Base-by-base conservation (phyloP, 2,113 vertebrate species). In the Vireo altiloquus region DNA sequence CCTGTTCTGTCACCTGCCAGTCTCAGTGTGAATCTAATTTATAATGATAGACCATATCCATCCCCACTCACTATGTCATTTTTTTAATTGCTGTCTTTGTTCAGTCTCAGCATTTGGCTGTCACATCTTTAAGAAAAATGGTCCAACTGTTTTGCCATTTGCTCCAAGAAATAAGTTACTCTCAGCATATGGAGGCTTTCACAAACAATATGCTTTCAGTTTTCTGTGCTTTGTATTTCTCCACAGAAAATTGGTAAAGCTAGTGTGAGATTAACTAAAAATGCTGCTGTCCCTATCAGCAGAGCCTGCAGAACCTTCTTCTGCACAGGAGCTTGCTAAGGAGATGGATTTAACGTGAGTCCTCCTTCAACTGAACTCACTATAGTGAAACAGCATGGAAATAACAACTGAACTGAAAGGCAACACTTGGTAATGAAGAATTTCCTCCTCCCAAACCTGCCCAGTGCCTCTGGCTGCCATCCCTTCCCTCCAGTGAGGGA, bases 71-170 rank as follows among this genome's bases (percentile, higher is more conserved):
- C 81, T 69, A 10, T 74, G 59, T 40, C 31, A 44, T 63, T 63
- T 82, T 74, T 93, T 88, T 65, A 89, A 89, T 89, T 8, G 2
- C 56, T 91, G 66, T 76, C 86, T 94, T 94, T 95, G 77, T 91
- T 96, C 74, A 64, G 6, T 40, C 87, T 94, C 86, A 84, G 72
- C 56, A 84, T 92, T 97, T 94, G 94, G 82, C 78, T 95, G 87
- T 94, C 92, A 89, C 46, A 78, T 94, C 92, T 91, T 84, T 80
- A 92, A 93, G 92, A 92, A 90, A 92, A 87, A 92, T 78, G 24
- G 17, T 86, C 89, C 94, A 95, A 95, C 95, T 97, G 90, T 92
- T 95, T 93, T 90, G 65, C 86, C 59, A 76, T 72, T 95, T 83
- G 60, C 56, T 90, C 33, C 57, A 90, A 88, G 88, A 90, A 95